Percentiles rank a stretch among this genome's conserved stretches.
Evolutionary conservation across 2,113 vertebrate species (phyloP).

Genomic region (Larimichthys crocea): DNA sequence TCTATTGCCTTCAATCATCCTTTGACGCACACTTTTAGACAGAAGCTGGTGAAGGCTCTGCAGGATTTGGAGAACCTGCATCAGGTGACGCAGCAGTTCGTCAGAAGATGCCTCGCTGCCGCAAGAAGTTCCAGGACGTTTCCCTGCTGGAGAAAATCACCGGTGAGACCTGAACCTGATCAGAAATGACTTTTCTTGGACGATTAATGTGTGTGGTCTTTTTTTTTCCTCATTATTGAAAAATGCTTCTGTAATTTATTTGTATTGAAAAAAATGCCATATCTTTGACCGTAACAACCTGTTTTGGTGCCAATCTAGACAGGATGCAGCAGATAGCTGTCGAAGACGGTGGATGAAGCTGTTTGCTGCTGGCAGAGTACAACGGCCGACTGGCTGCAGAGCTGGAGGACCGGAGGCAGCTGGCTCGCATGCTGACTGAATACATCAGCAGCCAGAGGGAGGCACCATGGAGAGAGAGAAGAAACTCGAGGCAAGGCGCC

Average conservation of each 20-base stretch:
- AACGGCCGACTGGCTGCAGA: conserved; percentile 96
- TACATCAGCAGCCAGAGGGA: conserved; percentile 97
- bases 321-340: conserved; percentile 96
- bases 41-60: conserved; percentile 96
- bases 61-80: conserved; percentile 97
- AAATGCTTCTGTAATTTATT: no score
- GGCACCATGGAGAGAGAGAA: conserved; percentile 93
- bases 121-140: conserved; percentile 98
- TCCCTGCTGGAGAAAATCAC: conserved; percentile 97
- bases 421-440: conserved; percentile 96
- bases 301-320: conserved; percentile 79
- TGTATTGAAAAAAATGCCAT: background rate
- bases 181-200: background rate
- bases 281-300: background rate
- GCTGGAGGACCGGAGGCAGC: conserved; percentile 96
- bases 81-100: conserved; percentile 97
- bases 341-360: conserved; percentile 98
- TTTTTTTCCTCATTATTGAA: background rate
- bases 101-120: conserved; percentile 98
- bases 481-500: conserved; percentile 91
- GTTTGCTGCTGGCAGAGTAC: conserved; percentile 96
- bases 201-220: background rate
- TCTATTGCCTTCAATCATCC: background rate
- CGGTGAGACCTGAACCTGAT: conserved; percentile 79
- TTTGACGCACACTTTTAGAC: conserved; percentile 82